phyloP scores from a whole-genome alignment of 2,113 vertebrate genomes.

The Neolamprologus ventralis region DNA sequence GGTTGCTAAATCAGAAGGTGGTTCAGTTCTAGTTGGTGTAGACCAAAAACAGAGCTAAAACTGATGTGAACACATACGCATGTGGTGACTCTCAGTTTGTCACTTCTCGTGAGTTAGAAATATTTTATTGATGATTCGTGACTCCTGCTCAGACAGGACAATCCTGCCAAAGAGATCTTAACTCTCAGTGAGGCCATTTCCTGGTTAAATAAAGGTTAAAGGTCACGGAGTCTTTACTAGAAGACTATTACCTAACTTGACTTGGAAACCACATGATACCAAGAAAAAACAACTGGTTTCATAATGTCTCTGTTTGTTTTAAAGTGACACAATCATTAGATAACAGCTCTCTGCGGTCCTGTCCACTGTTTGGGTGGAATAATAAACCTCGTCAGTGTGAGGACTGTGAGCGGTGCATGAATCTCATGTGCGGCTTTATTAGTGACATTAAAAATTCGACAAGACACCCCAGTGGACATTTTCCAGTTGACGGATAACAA shows the following conservation, averaged over 20 bases:
- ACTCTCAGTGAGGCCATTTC: neutral
- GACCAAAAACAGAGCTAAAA: neutral
- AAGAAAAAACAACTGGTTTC: neutral
- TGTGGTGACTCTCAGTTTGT: neutral
- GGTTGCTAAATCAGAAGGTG: neutral
- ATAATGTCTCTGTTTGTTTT: neutral
- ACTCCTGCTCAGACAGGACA: neutral
- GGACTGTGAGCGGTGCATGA: neutral
- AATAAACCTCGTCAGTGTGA: neutral
- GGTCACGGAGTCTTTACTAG: neutral
- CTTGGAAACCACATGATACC: neutral
- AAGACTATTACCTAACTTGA: neutral
- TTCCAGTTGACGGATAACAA: constrained; percentile 18
- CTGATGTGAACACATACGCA: neutral
- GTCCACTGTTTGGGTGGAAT: neutral
- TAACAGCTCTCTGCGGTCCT: neutral
- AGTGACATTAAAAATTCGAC: constrained; percentile 13
- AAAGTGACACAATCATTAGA: neutral
- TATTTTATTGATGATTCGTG: neutral
- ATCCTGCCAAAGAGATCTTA: neutral
- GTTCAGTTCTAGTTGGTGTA: neutral
- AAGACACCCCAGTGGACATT: constrained; percentile 6
- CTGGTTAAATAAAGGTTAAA: neutral
- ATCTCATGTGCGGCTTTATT: neutral
- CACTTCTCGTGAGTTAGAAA: neutral